Evolutionary conservation across 2,113 vertebrate species (phyloP).

Genomic region (Halichoeres trimaculatus): DNA sequence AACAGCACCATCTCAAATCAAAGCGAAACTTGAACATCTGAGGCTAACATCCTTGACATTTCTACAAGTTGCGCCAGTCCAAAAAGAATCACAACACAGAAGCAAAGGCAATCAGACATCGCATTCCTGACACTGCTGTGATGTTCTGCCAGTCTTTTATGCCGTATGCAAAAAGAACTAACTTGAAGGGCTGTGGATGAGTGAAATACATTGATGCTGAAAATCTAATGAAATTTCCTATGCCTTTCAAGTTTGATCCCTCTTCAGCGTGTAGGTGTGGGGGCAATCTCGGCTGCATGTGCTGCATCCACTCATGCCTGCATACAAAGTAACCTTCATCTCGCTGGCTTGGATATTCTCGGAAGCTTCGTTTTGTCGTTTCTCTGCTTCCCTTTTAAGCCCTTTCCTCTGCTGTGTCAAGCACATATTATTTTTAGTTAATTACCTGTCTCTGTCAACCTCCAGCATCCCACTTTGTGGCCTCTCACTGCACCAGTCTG

Average conservation of each 20-base stretch:
- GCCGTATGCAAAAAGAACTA: conserved; percentile 25
- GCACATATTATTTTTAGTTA: conserved; percentile 73
- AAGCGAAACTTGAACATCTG: background rate
- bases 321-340: conserved; percentile 61
- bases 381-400: conserved; percentile 39
- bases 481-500: conserved; percentile 52
- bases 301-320: conserved; percentile 39
- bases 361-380: conserved; percentile 31
- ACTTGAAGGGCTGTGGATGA: conserved; percentile 30
- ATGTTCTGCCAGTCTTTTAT: conserved; percentile 45
- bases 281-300: conserved; percentile 32
- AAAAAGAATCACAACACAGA: background rate
- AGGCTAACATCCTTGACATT: background rate
- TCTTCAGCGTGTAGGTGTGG: conserved; percentile 46
- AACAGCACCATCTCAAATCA: conserved; percentile 8
- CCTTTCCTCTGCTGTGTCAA: conserved; percentile 52
- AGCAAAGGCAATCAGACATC: conserved; percentile 35
- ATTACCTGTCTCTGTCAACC: conserved; percentile 69
- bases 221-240: conserved; percentile 57
- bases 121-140: conserved; percentile 21
- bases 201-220: conserved; percentile 48
- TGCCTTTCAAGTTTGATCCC: conserved; percentile 56
- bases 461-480: conserved; percentile 45
- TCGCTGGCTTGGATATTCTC: conserved; percentile 43
- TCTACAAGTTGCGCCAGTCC: conserved; percentile 9